Percentiles rank a stretch among this genome's conserved stretches.
Conservation (phyloP, 1,140 invertebrate species). For the Aphis gossypii region DNA sequence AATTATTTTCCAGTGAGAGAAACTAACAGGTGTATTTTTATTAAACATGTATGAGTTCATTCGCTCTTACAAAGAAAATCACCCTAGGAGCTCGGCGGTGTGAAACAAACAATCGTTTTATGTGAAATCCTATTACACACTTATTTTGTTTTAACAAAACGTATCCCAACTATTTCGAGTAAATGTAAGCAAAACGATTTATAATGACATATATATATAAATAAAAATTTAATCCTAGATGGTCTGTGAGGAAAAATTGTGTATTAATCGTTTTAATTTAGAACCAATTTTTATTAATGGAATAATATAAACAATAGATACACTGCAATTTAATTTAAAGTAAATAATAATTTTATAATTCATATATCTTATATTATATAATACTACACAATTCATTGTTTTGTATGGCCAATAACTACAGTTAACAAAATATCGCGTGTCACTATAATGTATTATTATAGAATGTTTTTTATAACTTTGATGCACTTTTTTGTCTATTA, state of each 20-base stretch:
- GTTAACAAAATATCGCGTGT: background rate
- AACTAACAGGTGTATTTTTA: conserved; percentile 22
- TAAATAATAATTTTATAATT: background rate
- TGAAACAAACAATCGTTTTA: background rate
- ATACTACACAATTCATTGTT: background rate
- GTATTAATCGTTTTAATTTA: background rate
- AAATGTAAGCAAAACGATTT: background rate
- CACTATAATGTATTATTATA: too few relatives aligned
- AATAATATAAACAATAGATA: background rate
- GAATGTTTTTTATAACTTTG: background rate
- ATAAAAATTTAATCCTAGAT: background rate
- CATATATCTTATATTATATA: background rate
- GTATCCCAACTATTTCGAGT: background rate
- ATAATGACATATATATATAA: background rate
- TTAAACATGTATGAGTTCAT: background rate
- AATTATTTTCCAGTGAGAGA: background rate
- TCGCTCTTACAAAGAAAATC: background rate
- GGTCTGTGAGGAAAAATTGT: background rate
- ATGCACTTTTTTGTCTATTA: background rate
- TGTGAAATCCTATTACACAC: background rate
- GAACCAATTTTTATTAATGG: background rate
- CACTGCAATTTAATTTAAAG: background rate
- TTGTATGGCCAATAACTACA: background rate
- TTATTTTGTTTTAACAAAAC: background rate
- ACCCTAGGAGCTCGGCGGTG: background rate